phyloP scores from a whole-genome alignment of 1,140 invertebrate genomes.

The Monomorium pharaonis region DNA sequence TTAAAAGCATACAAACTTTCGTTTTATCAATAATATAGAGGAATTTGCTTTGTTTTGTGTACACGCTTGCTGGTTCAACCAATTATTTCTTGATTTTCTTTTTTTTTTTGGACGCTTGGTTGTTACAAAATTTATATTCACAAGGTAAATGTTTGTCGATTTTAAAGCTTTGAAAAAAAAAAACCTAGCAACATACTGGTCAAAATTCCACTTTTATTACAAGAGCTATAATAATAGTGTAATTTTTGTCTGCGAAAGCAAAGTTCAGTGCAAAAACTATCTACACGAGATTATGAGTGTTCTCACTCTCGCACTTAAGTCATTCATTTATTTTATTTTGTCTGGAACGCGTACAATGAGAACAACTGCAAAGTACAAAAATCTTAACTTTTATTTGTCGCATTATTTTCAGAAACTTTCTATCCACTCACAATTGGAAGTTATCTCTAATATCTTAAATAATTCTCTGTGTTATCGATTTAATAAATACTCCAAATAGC shows the following conservation, averaged over 20 bases:
- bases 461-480: too few relatives aligned
- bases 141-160: conserved; percentile 6
- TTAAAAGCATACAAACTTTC: background rate
- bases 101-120: background rate
- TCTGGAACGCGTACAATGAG: background rate
- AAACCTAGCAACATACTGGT: background rate
- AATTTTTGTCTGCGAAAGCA: background rate
- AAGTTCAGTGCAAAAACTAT: background rate
- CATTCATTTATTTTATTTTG: conserved; percentile 34
- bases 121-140: background rate
- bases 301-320: conserved; percentile 6
- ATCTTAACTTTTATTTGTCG: background rate
- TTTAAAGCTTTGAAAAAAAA: background rate
- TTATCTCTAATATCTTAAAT: background rate
- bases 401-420: background rate
- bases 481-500: too few relatives aligned
- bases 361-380: background rate
- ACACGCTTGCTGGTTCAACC: background rate
- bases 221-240: background rate
- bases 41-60: background rate
- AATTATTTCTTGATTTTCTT: background rate
- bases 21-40: background rate
- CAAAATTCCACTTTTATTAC: background rate
- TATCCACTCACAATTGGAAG: background rate
- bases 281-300: conserved; percentile 1